Conservation (phyloP, 2,888 invertebrate species). For the Polia nebulosa region DNA sequence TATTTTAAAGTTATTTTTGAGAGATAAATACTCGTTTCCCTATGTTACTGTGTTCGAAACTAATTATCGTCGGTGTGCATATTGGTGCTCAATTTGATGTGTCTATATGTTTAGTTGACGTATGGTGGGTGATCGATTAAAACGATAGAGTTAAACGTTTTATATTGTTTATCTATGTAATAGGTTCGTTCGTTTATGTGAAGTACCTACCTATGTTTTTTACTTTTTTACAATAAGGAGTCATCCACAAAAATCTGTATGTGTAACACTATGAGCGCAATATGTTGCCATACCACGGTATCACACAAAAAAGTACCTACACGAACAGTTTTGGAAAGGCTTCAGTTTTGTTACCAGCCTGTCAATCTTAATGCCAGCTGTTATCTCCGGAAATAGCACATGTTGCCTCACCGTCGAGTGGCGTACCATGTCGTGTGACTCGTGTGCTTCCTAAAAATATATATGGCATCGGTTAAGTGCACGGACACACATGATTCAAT, state of each 20-base stretch:
- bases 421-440: slow-evolving; percentile 1
- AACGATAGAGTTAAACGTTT: slow-evolving; percentile 13
- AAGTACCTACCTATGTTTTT: slow-evolving; percentile 1
- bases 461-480: slow-evolving; percentile 9
- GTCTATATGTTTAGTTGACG: slow-evolving; percentile 21
- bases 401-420: slow-evolving; percentile 9
- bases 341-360: slow-evolving; percentile 34
- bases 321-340: slow-evolving; percentile 22
- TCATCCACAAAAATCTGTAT: slow-evolving; percentile 2
- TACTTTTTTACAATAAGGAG: too few species aligned
- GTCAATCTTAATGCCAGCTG: slow-evolving; percentile 36
- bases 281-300: neutral
- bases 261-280: slow-evolving; percentile 12
- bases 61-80: slow-evolving; percentile 39
- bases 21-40: neutral
- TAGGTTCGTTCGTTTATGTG: neutral
- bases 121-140: slow-evolving; percentile 11
- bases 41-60: slow-evolving; percentile 25
- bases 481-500: too few species aligned
- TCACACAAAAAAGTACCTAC: slow-evolving; percentile 6
- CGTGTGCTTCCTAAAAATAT: slow-evolving; percentile 10
- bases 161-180: neutral
- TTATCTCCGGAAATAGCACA: slow-evolving; percentile 31
- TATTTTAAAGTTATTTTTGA: slow-evolving; percentile 1
- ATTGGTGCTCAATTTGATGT: slow-evolving; percentile 14